A percentile compares a stretch with the other conserved stretches of the same genome.
Evolutionary conservation across 2,888 invertebrate genomes (phyloP).

Genomic region (Metellina segmentata): DNA sequence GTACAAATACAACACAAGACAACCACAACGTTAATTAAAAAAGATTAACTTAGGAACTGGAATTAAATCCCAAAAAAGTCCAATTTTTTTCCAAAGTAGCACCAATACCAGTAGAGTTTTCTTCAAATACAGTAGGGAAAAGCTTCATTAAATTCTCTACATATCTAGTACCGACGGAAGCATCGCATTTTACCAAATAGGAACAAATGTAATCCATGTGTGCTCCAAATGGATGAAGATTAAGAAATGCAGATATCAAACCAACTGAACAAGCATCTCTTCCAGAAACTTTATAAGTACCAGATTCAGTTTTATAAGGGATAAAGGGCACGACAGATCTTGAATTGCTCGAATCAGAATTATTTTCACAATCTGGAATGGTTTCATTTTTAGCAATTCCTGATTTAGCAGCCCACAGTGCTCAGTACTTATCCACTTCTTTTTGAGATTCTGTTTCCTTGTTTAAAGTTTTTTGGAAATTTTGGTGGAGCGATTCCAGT

Average conservation of each 20-base stretch:
- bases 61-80: constrained; percentile 84
- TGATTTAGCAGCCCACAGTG: neutral
- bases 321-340: neutral
- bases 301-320: neutral
- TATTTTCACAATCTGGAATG: neutral
- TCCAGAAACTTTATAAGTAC: constrained; percentile 74
- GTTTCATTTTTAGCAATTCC: neutral
- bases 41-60: too few relatives aligned
- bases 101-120: constrained; percentile 89
- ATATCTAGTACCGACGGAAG: constrained; percentile 87
- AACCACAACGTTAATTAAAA: too few relatives aligned
- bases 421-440: too few relatives aligned
- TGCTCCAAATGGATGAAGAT: constrained; percentile 96
- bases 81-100: constrained; percentile 93
- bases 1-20: too few relatives aligned
- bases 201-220: constrained; percentile 94
- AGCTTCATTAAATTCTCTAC: constrained; percentile 89
- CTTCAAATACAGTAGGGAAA: constrained; percentile 90
- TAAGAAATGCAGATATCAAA: constrained; percentile 92
- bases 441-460: too few relatives aligned
- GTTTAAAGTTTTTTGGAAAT: neutral
- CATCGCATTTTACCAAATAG: constrained; percentile 91
- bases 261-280: constrained; percentile 80
- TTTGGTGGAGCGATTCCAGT: neutral
- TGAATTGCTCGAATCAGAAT: neutral